A percentile compares a stretch with the other conserved stretches of the same genome.
These are phyloP conservation scores for Canis aureus DNA, from an alignment of 2,113 vertebrate genomes.

Conservation along the genomic window DNA sequence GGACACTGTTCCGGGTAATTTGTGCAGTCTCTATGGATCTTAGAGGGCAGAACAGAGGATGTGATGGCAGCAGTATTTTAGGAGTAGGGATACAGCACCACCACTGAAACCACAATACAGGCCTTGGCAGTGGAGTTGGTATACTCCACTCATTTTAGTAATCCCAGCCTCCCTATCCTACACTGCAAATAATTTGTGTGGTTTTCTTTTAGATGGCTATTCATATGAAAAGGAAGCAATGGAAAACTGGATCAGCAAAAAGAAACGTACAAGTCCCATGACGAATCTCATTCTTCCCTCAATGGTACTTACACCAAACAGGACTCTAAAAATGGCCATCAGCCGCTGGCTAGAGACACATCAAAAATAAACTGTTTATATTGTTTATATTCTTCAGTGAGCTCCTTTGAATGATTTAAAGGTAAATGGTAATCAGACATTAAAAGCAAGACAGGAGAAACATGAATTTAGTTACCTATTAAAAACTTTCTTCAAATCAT, in stretches of 20 bases:
- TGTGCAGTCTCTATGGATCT: background rate
- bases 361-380: conserved; percentile 63
- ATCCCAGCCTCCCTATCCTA: background rate
- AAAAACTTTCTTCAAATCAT: conserved; percentile 45
- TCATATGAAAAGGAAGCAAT: conserved; percentile 97
- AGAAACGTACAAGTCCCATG: conserved; percentile 96
- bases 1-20: background rate
- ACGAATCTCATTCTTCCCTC: conserved; percentile 95
- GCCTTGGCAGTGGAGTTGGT: background rate
- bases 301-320: conserved; percentile 93
- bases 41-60: background rate
- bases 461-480: conserved; percentile 43
- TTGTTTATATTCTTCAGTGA: conserved; percentile 52
- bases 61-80: background rate
- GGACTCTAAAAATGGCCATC: conserved; percentile 97
- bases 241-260: conserved; percentile 93
- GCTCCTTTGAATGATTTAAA: conserved; percentile 40
- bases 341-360: conserved; percentile 91
- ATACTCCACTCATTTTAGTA: background rate
- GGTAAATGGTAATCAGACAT: conserved; percentile 6
- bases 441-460: conserved; percentile 41
- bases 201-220: conserved; percentile 93
- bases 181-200: background rate
- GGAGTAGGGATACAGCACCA: background rate
- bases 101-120: background rate